Evolutionary conservation across 1,140 invertebrate genomes (phyloP).

Genomic region (Orius laevigatus): DNA sequence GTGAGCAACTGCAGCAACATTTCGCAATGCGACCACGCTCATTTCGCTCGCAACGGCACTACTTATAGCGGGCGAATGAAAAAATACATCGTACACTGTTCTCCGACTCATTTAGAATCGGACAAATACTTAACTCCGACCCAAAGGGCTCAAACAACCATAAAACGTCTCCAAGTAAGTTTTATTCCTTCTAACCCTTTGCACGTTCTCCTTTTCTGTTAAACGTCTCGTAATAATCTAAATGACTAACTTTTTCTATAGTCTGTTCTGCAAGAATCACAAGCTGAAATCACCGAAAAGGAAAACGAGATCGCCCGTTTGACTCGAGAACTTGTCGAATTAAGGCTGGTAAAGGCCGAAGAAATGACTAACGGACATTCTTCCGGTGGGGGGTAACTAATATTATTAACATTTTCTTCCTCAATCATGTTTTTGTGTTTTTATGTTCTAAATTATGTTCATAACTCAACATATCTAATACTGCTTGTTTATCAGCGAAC

Average conservation of each 20-base stretch:
- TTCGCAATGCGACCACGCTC: slow-evolving; percentile 48
- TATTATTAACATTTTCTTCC: background rate
- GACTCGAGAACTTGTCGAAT: slow-evolving; percentile 65
- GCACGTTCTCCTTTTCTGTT: background rate
- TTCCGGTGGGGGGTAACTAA: slow-evolving; percentile 14
- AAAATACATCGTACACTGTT: slow-evolving; percentile 68
- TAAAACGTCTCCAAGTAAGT: slow-evolving; percentile 42
- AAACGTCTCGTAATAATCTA: background rate
- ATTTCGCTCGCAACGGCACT: slow-evolving; percentile 61
- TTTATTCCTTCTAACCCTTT: background rate
- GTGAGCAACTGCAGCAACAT: slow-evolving; percentile 30
- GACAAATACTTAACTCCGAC: slow-evolving; percentile 72
- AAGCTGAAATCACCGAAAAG: slow-evolving; percentile 57
- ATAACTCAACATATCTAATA: no score
- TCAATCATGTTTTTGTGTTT: no score
- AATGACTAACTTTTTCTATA: background rate
- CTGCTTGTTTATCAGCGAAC: slow-evolving; percentile 2
- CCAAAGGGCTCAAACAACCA: slow-evolving; percentile 60
- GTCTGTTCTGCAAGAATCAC: slow-evolving; percentile 31
- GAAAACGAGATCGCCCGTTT: slow-evolving; percentile 62
- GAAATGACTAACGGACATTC: slow-evolving; percentile 9
- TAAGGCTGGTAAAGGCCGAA: slow-evolving; percentile 53
- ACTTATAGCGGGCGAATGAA: slow-evolving; percentile 50
- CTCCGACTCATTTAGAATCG: slow-evolving; percentile 45
- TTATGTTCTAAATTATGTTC: background rate